phyloP scores from a whole-genome alignment of 1,140 invertebrate genomes.

The Sycophila sp. region DNA sequence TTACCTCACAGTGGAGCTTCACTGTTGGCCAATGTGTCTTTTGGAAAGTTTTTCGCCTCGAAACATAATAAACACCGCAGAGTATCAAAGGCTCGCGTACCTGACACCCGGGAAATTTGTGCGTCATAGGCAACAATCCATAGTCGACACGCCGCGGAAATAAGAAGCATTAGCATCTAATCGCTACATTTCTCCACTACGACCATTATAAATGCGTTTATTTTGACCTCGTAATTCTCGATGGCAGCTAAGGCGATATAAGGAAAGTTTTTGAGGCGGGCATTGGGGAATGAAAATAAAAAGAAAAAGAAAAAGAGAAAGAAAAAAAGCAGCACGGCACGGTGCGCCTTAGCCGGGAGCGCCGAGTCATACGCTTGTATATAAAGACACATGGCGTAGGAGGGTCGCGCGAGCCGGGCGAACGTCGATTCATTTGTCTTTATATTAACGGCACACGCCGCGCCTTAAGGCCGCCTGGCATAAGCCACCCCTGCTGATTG shows the following conservation, averaged over 20 bases:
- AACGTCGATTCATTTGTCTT: slow-evolving; percentile 62
- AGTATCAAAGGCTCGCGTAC: too few species aligned
- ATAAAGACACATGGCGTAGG: slow-evolving; percentile 63
- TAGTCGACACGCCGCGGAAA: too few species aligned
- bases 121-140: too few species aligned
- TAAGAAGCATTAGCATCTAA: too few species aligned
- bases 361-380: slow-evolving; percentile 39
- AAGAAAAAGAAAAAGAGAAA: too few species aligned
- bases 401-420: slow-evolving; percentile 33
- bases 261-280: slow-evolving; percentile 6
- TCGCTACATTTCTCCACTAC: too few species aligned
- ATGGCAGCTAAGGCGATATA: slow-evolving; percentile 11
- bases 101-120: too few species aligned
- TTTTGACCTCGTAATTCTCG: slow-evolving; percentile 16
- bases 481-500: slow-evolving; percentile 2
- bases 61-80: too few species aligned
- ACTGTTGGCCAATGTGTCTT: too few species aligned
- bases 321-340: slow-evolving; percentile 5
- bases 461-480: slow-evolving; percentile 34
- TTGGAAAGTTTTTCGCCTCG: too few species aligned
- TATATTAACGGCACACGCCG: slow-evolving; percentile 59
- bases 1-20: too few species aligned
- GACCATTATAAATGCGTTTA: slow-evolving; percentile 11
- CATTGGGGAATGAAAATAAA: background rate
- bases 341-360: slow-evolving; percentile 24